A percentile compares a stretch with the other conserved stretches of the same genome.
These are phyloP conservation scores for Pinna nobilis DNA, from an alignment of 1,140 invertebrate species.

Conservation along the genomic window DNA sequence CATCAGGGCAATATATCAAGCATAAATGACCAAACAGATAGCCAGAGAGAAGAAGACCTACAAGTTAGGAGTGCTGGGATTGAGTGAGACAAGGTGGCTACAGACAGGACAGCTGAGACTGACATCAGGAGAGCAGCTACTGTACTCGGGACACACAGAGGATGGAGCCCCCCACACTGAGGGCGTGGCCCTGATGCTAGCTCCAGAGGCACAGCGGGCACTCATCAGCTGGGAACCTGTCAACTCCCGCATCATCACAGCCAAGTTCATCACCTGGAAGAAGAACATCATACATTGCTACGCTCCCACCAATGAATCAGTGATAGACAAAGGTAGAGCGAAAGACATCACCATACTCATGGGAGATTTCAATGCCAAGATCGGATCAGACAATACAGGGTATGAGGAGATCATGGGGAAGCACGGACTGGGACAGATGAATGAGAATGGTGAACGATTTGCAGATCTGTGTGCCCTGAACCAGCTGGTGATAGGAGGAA, in stretches of 20 bases:
- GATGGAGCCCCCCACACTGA: conserved; percentile 36
- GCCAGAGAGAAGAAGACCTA: conserved; percentile 13
- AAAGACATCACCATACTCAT: conserved; percentile 41
- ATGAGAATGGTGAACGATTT: conserved; percentile 49
- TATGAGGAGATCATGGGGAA: conserved; percentile 23
- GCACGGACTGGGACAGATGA: conserved; percentile 40
- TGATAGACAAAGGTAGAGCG: background rate
- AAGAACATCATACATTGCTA: conserved; percentile 25
- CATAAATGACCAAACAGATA: conserved; percentile 10
- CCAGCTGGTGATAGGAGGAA: conserved; percentile 47
- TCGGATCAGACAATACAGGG: conserved; percentile 13
- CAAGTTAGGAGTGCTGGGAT: conserved; percentile 30
- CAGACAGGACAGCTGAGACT: conserved; percentile 16
- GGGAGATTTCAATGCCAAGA: conserved; percentile 37
- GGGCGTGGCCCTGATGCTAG: conserved; percentile 37
- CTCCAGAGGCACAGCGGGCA: conserved; percentile 17
- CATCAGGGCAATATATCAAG: conserved; percentile 35
- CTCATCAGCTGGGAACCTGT: conserved; percentile 17
- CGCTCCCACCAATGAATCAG: conserved; percentile 24
- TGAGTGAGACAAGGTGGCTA: conserved; percentile 35
- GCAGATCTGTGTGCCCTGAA: conserved; percentile 39
- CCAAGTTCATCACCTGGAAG: background rate
- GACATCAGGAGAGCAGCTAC: conserved; percentile 22
- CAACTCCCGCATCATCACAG: background rate
- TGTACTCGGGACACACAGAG: conserved; percentile 43